These are phyloP conservation scores for Aphidius gifuensis DNA, from an alignment of 1,140 invertebrate species.

Conservation along the genomic window DNA sequence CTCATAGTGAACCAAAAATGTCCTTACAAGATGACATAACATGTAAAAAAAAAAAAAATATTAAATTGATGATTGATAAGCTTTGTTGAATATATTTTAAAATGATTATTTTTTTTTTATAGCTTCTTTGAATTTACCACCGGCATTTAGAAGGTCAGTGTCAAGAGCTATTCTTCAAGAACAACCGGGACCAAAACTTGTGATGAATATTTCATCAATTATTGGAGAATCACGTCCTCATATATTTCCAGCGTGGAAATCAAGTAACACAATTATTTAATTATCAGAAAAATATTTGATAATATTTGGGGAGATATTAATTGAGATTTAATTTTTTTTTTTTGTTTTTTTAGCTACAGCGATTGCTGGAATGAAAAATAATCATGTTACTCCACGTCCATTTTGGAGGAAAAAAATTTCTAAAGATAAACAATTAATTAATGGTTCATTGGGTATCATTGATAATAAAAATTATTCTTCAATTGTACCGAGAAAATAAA, in stretches of 20 bases:
- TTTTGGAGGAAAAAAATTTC: slow-evolving; percentile 36
- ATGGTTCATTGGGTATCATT: slow-evolving; percentile 3
- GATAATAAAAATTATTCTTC: slow-evolving; percentile 22
- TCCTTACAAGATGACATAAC: slow-evolving; percentile 47
- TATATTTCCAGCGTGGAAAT: slow-evolving; percentile 44
- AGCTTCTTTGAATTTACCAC: slow-evolving; percentile 49
- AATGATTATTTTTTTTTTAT: slow-evolving; percentile 19
- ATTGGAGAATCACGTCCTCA: slow-evolving; percentile 34
- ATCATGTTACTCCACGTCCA: slow-evolving; percentile 35
- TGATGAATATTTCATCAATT: slow-evolving; percentile 34
- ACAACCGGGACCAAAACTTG: slow-evolving; percentile 39
- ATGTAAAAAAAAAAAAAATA: slow-evolving; percentile 30
- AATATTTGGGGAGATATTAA: no score
- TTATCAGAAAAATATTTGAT: not conserved
- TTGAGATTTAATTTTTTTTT: slow-evolving; percentile 15
- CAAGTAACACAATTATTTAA: slow-evolving; percentile 34
- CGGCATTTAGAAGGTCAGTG: slow-evolving; percentile 47
- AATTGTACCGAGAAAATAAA: slow-evolving; percentile 16
- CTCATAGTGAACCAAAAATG: slow-evolving; percentile 30
- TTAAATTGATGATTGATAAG: not conserved
- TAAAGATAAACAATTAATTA: slow-evolving; percentile 22
- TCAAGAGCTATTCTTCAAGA: slow-evolving; percentile 47
- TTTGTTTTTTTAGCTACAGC: slow-evolving; percentile 30
- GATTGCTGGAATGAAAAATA: slow-evolving; percentile 29
- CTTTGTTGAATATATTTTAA: not conserved